Conservation (phyloP, 1,140 invertebrate genomes). For the Pararge aegeria region DNA sequence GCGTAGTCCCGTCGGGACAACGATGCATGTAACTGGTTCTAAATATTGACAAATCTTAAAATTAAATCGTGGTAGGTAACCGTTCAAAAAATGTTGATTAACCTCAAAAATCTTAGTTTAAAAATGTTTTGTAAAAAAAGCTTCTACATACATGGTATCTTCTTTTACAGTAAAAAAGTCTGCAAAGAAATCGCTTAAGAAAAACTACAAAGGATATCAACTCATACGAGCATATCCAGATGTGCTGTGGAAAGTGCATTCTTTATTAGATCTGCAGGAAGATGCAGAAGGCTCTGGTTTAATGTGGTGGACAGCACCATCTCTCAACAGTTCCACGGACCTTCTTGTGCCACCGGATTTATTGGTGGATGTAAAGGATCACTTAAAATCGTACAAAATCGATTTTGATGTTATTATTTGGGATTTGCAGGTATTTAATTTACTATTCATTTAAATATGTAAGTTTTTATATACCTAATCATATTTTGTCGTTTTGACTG, state of each 20-base stretch:
- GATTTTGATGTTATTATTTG: conserved; percentile 85
- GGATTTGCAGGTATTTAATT: conserved; percentile 83
- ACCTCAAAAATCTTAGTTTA: too few species aligned
- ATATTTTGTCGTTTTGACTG: too few species aligned
- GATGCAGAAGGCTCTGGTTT: conserved; percentile 72
- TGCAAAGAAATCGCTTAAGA: conserved; percentile 61
- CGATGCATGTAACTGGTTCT: too few species aligned
- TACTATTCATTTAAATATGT: background rate
- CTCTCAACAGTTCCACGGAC: conserved; percentile 84
- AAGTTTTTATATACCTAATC: too few species aligned
- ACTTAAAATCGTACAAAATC: conserved; percentile 82
- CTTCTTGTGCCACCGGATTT: conserved; percentile 85
- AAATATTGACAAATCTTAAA: too few species aligned
- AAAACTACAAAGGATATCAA: conserved; percentile 75
- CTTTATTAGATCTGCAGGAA: conserved; percentile 68
- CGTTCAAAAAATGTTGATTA: too few species aligned
- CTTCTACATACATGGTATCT: too few species aligned
- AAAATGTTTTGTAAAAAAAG: too few species aligned
- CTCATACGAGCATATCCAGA: conserved; percentile 66
- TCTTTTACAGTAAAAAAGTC: conserved; percentile 51
- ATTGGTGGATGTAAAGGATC: conserved; percentile 82
- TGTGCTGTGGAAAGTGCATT: conserved; percentile 60
- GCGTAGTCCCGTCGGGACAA: too few species aligned
- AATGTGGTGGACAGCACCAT: conserved; percentile 76
- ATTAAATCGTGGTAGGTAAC: too few species aligned